Percentiles rank a stretch among this genome's conserved stretches.
Conservation (phyloP, 2,113 vertebrate species). For the Ictalurus punctatus region DNA sequence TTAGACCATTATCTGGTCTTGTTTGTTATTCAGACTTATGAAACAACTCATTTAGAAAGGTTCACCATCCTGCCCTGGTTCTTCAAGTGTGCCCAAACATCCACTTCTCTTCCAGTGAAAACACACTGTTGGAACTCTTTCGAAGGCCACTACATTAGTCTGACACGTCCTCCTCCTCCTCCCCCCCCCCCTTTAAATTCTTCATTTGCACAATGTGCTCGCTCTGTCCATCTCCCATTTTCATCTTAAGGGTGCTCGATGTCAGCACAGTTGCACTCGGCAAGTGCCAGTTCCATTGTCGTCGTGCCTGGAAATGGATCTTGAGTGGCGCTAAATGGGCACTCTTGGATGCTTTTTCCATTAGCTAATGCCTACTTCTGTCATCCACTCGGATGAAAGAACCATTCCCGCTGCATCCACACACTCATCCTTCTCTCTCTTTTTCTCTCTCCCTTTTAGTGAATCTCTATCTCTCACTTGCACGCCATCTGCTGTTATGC, state of each 20-base stretch:
- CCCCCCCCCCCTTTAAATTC: slow-evolving; percentile 42
- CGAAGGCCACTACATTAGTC: slow-evolving; percentile 76
- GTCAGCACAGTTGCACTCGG: slow-evolving; percentile 56
- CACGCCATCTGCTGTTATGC: slow-evolving; percentile 48
- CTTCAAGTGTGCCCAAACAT: slow-evolving; percentile 8
- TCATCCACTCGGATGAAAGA: slow-evolving; percentile 63
- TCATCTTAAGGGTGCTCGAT: slow-evolving; percentile 72
- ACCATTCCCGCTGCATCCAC: slow-evolving; percentile 33
- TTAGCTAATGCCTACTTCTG: slow-evolving; percentile 78
- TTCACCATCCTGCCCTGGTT: slow-evolving; percentile 19
- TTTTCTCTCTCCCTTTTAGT: neutral
- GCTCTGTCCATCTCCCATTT: slow-evolving; percentile 58
- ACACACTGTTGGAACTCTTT: slow-evolving; percentile 40
- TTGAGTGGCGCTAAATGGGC: slow-evolving; percentile 69
- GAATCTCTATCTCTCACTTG: slow-evolving; percentile 23
- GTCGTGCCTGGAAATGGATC: slow-evolving; percentile 69
- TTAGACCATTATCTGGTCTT: neutral
- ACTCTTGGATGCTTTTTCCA: slow-evolving; percentile 68
- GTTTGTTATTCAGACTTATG: neutral
- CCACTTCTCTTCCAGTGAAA: neutral
- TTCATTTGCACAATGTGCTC: neutral
- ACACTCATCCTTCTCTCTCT: slow-evolving; percentile 32
- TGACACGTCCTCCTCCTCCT: slow-evolving; percentile 19
- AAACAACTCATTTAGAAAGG: slow-evolving; percentile 25
- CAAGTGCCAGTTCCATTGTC: slow-evolving; percentile 71